Conservation (phyloP, 2,113 vertebrate genomes). For the Pseudorasbora parva region DNA sequence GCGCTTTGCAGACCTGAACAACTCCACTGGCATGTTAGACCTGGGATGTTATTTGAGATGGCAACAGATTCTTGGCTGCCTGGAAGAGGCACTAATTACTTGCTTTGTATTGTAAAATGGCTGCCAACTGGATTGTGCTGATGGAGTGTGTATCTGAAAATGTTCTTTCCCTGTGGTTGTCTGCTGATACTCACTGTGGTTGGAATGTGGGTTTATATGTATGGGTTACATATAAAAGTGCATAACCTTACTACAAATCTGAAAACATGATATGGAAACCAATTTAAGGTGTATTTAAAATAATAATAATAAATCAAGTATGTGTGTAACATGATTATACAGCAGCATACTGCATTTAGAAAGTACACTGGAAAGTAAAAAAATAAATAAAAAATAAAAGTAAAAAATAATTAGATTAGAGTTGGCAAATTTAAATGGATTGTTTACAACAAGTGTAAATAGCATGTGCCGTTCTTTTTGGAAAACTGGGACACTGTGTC, state of each 20-base stretch:
- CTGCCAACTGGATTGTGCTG: conserved; percentile 39
- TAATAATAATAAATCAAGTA: background rate
- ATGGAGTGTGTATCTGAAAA: conserved; percentile 8
- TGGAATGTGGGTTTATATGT: background rate
- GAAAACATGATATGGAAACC: background rate
- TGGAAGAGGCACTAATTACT: conserved; percentile 34
- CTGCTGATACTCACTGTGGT: background rate
- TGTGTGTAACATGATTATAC: background rate
- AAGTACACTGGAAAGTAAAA: background rate
- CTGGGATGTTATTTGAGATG: conserved; percentile 35
- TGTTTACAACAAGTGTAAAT: too few species aligned
- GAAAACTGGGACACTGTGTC: too few species aligned
- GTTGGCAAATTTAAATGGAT: too few species aligned
- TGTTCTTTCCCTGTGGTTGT: background rate
- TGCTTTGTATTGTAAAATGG: conserved; percentile 31
- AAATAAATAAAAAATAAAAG: too few species aligned
- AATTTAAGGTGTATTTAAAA: background rate
- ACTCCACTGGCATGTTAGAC: conserved; percentile 32
- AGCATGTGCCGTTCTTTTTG: too few species aligned
- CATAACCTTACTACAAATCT: background rate
- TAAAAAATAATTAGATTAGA: background rate
- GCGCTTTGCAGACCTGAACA: conserved; percentile 19
- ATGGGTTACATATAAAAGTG: background rate
- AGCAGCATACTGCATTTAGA: background rate
- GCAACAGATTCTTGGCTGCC: conserved; percentile 31